These are phyloP conservation scores for Agelastica alni DNA, from an alignment of 2,888 invertebrate genomes.

Conservation along the genomic window DNA sequence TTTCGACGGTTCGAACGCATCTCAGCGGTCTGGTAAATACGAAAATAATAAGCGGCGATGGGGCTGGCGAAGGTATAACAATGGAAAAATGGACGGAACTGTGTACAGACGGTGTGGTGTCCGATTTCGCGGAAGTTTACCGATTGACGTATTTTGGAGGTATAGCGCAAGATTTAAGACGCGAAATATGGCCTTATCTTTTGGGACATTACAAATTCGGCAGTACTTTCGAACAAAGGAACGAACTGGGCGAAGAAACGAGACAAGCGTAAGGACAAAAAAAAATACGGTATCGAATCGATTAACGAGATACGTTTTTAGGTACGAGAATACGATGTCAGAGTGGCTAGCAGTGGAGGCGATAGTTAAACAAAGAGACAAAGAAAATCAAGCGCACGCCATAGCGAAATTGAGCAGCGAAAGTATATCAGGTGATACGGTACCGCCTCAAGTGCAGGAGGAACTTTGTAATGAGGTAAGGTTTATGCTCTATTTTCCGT, in stretches of 20 bases:
- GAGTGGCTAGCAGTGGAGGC: slow-evolving; percentile 96
- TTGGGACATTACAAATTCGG: slow-evolving; percentile 85
- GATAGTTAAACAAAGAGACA: slow-evolving; percentile 81
- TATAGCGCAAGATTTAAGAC: slow-evolving; percentile 75
- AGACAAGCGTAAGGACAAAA: slow-evolving; percentile 60
- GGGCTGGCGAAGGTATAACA: slow-evolving; percentile 68
- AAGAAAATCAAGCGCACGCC: slow-evolving; percentile 82
- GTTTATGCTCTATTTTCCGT: slow-evolving; percentile 8
- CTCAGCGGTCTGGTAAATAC: slow-evolving; percentile 85
- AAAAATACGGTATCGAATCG: not conserved
- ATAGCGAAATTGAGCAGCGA: slow-evolving; percentile 83
- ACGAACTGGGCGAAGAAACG: slow-evolving; percentile 68
- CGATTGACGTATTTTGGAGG: slow-evolving; percentile 87
- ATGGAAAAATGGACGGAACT: slow-evolving; percentile 74
- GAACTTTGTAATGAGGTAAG: slow-evolving; percentile 61
- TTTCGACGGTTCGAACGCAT: slow-evolving; percentile 91
- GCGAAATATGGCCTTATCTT: slow-evolving; percentile 87
- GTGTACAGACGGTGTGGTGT: slow-evolving; percentile 65
- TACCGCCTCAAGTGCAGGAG: slow-evolving; percentile 54
- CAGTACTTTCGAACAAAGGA: slow-evolving; percentile 68
- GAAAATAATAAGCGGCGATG: slow-evolving; percentile 70
- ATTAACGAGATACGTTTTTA: slow-evolving; percentile 44
- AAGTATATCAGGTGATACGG: slow-evolving; percentile 62
- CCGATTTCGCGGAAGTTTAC: slow-evolving; percentile 74
- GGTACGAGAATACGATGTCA: slow-evolving; percentile 89